A percentile compares a stretch with the other conserved stretches of the same genome.
These are phyloP conservation scores for Brachypterus glaber DNA, from an alignment of 2,888 invertebrate species.

Conservation along the genomic window DNA sequence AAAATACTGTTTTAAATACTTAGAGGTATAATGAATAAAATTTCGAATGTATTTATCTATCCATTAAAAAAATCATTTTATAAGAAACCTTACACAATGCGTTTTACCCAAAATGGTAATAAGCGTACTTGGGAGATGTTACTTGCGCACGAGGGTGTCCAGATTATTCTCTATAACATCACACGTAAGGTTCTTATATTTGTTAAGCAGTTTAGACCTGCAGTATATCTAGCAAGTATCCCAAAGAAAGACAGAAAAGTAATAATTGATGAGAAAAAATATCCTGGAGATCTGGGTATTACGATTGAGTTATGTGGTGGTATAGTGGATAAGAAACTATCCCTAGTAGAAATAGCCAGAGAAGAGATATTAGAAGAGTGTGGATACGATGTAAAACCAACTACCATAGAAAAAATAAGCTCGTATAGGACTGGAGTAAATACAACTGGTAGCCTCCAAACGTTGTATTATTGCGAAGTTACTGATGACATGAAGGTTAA, in stretches of 20 bases:
- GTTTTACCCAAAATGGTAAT: slow-evolving; percentile 65
- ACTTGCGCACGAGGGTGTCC: slow-evolving; percentile 77
- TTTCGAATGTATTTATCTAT: slow-evolving; percentile 37
- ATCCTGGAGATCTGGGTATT: slow-evolving; percentile 63
- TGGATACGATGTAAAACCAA: slow-evolving; percentile 74
- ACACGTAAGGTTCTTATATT: slow-evolving; percentile 67
- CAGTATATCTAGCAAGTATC: slow-evolving; percentile 65
- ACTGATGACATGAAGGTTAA: slow-evolving; percentile 67
- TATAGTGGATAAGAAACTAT: slow-evolving; percentile 74
- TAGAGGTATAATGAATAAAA: slow-evolving; percentile 40
- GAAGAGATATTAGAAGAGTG: slow-evolving; percentile 91
- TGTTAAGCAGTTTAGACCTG: slow-evolving; percentile 89
- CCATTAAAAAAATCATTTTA: slow-evolving; percentile 46
- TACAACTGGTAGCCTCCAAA: slow-evolving; percentile 65
- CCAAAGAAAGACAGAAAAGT: slow-evolving; percentile 45
- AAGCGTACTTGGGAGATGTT: slow-evolving; percentile 75
- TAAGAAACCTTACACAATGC: slow-evolving; percentile 64
- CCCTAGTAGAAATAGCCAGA: slow-evolving; percentile 66
- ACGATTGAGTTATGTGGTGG: slow-evolving; percentile 92
- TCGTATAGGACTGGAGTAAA: slow-evolving; percentile 73
- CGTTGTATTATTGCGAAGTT: slow-evolving; percentile 83
- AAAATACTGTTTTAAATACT: no score
- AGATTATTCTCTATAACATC: slow-evolving; percentile 72
- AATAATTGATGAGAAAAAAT: slow-evolving; percentile 53
- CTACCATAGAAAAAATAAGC: slow-evolving; percentile 51